Conservation (phyloP, 23 tunicate species). For the Diplosoma virens region DNA sequence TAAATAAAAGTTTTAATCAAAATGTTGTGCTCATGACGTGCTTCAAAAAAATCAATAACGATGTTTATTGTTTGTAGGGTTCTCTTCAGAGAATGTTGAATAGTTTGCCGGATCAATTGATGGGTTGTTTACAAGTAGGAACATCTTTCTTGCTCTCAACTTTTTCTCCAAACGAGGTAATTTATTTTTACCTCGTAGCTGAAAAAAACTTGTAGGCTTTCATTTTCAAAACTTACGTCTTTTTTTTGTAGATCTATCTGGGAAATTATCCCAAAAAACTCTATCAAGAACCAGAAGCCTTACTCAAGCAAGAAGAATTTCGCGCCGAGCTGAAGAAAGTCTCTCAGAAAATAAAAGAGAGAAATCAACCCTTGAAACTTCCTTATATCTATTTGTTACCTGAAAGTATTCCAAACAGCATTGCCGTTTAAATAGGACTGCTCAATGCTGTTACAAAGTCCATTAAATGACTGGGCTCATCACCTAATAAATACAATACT, state of each 20-base stretch:
- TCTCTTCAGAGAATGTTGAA: conserved; percentile 44
- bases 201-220: no score
- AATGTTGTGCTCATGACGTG: no score
- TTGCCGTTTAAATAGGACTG: conserved; percentile 46
- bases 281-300: conserved; percentile 9
- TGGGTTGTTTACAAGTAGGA: conserved; percentile 42
- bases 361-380: conserved; percentile 9
- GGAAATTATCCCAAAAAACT: conserved; percentile 30
- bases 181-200: no score
- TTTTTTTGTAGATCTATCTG: conserved; percentile 20
- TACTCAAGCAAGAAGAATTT: background rate
- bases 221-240: no score
- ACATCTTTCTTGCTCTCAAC: conserved; percentile 31
- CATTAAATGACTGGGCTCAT: no score
- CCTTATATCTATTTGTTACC: conserved; percentile 52
- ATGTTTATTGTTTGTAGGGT: conserved; percentile 50
- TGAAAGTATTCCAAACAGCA: conserved; percentile 56
- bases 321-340: conserved; percentile 4
- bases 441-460: no score
- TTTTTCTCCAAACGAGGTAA: conserved; percentile 63
- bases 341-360: background rate
- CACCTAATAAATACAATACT: no score
- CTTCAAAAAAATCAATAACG: no score
- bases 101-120: conserved; percentile 44
- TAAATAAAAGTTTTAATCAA: no score